Conservation (phyloP, 37 sponge, comb jelly and placozoan genomes). For the Amphimedon queenslandica region DNA sequence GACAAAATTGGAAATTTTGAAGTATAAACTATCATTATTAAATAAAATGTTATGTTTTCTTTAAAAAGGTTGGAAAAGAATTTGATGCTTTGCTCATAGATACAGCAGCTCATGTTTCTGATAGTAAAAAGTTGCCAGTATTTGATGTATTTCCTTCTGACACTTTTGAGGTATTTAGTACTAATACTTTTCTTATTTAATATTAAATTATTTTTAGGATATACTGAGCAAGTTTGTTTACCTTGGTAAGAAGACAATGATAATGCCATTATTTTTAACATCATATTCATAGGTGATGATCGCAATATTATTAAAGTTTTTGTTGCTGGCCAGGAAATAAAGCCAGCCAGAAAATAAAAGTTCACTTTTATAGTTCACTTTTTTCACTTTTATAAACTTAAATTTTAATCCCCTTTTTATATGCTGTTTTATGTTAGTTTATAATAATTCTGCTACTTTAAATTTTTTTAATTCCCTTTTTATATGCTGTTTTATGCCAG, state of each 20-base stretch:
- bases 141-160: conserved; percentile 44
- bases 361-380: neutral
- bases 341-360: no score
- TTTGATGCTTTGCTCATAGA: conserved; percentile 68
- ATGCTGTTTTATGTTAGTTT: neutral
- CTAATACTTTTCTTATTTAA: neutral
- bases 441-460: no score
- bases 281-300: conserved; percentile 22
- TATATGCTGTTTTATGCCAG: neutral
- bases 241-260: conserved; percentile 37
- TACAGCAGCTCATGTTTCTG: conserved; percentile 17
- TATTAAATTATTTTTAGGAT: conserved; percentile 36
- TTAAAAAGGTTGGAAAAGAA: conserved; percentile 70
- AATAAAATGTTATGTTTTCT: neutral
- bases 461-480: neutral
- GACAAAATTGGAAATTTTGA: conserved; percentile 66
- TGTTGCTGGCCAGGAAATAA: conserved; percentile 13
- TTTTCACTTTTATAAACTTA: neutral
- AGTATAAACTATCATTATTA: conserved; percentile 8
- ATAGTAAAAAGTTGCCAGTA: no score
- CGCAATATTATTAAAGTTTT: conserved; percentile 29
- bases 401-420: neutral
- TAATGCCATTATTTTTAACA: neutral
- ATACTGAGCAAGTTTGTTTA: conserved; percentile 56
- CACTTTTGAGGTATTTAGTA: conserved; percentile 20